These are phyloP conservation scores for Schizopygopsis pylzovi DNA, from an alignment of 2,797 vertebrate species.

Conservation along the genomic window DNA sequence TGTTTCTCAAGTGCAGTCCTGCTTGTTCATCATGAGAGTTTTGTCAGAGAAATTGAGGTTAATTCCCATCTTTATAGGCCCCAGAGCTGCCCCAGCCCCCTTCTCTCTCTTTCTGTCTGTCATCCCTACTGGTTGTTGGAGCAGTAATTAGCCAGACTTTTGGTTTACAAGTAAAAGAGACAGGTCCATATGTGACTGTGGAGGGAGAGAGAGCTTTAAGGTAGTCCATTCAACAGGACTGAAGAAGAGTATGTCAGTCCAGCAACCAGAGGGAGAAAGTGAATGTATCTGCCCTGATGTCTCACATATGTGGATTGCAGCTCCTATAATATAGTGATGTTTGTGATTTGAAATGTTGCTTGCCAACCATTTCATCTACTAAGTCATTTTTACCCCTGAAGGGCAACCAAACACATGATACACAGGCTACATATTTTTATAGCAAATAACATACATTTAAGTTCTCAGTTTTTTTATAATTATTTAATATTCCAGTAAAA, in stretches of 20 bases:
- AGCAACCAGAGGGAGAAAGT: slow-evolving; percentile 34
- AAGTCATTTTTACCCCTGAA: slow-evolving; percentile 14
- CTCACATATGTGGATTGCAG: slow-evolving; percentile 54
- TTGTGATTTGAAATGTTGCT: slow-evolving; percentile 14
- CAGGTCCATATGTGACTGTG: slow-evolving; percentile 50
- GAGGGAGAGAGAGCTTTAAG: slow-evolving; percentile 62
- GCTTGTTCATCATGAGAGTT: slow-evolving; percentile 42
- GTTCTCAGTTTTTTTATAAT: neutral
- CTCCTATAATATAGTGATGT: neutral
- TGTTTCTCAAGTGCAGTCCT: slow-evolving; percentile 43
- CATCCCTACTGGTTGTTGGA: slow-evolving; percentile 49
- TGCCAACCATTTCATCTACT: neutral
- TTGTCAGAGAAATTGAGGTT: slow-evolving; percentile 49
- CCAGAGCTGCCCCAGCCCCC: slow-evolving; percentile 12
- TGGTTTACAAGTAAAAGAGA: slow-evolving; percentile 62
- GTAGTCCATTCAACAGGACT: slow-evolving; percentile 74
- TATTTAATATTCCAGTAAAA: neutral
- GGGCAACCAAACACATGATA: neutral
- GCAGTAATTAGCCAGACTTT: slow-evolving; percentile 64
- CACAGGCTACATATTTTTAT: neutral
- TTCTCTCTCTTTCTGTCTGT: neutral
- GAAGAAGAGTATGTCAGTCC: slow-evolving; percentile 58
- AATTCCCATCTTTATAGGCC: slow-evolving; percentile 59
- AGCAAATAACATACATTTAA: neutral
- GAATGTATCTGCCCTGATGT: slow-evolving; percentile 71